These are phyloP conservation scores for Mesorhabditis sp. DNA, from an alignment of 2,888 invertebrate genomes.

Conservation along the genomic window DNA sequence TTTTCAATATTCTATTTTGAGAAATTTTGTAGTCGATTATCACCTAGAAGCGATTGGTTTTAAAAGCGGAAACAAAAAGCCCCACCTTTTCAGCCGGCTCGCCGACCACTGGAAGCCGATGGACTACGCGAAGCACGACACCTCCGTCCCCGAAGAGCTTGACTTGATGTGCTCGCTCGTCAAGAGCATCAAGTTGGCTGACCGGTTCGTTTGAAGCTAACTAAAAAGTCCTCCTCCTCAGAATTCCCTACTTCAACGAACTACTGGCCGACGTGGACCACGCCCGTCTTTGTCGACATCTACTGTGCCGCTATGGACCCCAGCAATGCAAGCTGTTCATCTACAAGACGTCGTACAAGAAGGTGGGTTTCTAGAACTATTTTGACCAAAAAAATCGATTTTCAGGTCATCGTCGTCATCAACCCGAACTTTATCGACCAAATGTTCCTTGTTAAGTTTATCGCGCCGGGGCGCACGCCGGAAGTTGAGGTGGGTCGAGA, in stretches of 20 bases:
- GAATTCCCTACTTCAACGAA: background rate
- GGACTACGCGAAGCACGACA: constrained; percentile 3
- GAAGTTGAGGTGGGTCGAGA: background rate
- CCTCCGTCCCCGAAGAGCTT: background rate
- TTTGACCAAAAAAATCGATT: background rate
- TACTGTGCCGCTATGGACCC: constrained; percentile 1
- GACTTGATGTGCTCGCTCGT: constrained; percentile 1
- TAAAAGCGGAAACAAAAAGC: too few species aligned
- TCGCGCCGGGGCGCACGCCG: background rate
- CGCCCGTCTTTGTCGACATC: constrained; percentile 3
- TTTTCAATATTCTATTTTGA: too few species aligned
- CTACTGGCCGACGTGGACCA: background rate
- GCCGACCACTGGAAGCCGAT: background rate
- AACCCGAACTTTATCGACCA: background rate
- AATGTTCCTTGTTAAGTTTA: constrained; percentile 1
- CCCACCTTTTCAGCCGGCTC: too few species aligned
- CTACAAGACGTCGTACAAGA: background rate
- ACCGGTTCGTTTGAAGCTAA: background rate
- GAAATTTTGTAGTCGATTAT: too few species aligned
- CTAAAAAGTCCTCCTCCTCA: background rate
- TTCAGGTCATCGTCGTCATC: background rate
- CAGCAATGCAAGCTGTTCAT: constrained; percentile 1
- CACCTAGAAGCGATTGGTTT: too few species aligned
- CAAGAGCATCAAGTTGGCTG: background rate
- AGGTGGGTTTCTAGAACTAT: background rate